Base-by-base conservation (phyloP, 2,113 vertebrate species). In the Marmota monax region DNA sequence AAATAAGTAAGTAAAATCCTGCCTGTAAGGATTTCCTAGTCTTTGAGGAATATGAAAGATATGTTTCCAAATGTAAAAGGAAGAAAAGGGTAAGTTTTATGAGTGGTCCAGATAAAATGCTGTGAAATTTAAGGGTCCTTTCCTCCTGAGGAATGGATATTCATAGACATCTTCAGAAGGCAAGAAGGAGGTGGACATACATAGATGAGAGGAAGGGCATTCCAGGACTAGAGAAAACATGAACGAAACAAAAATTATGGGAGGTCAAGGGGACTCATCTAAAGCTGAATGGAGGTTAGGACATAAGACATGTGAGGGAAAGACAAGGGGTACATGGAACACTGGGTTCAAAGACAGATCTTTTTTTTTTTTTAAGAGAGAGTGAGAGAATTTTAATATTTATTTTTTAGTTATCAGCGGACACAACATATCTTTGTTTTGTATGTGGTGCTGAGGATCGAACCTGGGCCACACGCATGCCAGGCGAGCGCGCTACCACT, bases 11-110 rank as follows among this genome's bases (percentile, higher is more conserved):
- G 29, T 76, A 88, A 94, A 83, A 20, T 69, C 20, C 23, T n/a
- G 12, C 58, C 92, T 39, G 63, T 29, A 86, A 90, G 39, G n/a
- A 77, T n/a, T 39, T 32, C 76, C 51, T 80, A 27, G 34, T 51
- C 83, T 88, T 14, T 56, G 48, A 91, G 23, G 63, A 90, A 56
- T 69, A 42, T 29, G 84, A 95, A 93, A 91, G 72, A 84, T 53
- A 8, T 73, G 39, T 83, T 88, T 73, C 23, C 53, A 93, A 84
- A 88, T 51, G 48, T 84, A 69, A 67, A 93, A 95, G 39, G 16
- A 74, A 94, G 65, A 29, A 77, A 94, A 92, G 65, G 39, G 5
- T 85, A 37, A 48, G 3, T 88, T 74, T 77, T 45, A n/a, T 67
- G 70, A 91, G 56, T 67, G 56, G 34, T 34, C 39, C 48, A 48